Conservation (phyloP, 1,140 invertebrate genomes). For the Ectropis grisescens region DNA sequence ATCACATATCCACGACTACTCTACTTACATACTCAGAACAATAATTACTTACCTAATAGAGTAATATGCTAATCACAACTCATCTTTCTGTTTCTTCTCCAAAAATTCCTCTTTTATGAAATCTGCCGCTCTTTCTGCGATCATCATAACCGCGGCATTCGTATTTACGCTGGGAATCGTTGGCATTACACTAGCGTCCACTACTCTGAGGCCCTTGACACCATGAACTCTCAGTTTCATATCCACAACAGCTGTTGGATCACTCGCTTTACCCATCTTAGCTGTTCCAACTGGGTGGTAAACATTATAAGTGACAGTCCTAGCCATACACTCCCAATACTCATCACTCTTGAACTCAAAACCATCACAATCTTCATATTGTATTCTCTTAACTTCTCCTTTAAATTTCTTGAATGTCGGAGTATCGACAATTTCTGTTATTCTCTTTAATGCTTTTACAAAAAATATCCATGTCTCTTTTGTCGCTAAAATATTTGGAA, state of each 20-base stretch:
- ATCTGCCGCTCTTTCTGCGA: conserved; percentile 88
- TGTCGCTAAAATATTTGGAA: conserved; percentile 49
- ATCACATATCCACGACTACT: too few species aligned
- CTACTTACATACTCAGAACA: too few species aligned
- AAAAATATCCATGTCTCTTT: conserved; percentile 42
- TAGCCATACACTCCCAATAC: conserved; percentile 57
- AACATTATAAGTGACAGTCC: conserved; percentile 48
- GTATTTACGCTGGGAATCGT: conserved; percentile 78
- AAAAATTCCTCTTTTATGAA: conserved; percentile 78
- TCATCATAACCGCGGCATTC: conserved; percentile 83
- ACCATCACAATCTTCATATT: conserved; percentile 38
- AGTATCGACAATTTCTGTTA: conserved; percentile 38
- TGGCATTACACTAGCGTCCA: conserved; percentile 85
- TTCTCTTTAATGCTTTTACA: conserved; percentile 30
- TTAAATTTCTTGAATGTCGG: conserved; percentile 27
- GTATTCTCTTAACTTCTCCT: conserved; percentile 44
- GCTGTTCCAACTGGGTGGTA: conserved; percentile 76
- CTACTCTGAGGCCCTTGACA: conserved; percentile 76
- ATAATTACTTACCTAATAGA: too few species aligned
- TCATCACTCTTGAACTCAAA: conserved; percentile 30
- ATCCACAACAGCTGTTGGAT: conserved; percentile 82
- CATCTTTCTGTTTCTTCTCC: conserved; percentile 17
- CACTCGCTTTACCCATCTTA: conserved; percentile 82
- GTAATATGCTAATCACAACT: conserved; percentile 29
- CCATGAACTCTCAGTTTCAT: conserved; percentile 78